Evolutionary conservation across 2,888 invertebrate species (phyloP).

Genomic region (Clusia tigrina): DNA sequence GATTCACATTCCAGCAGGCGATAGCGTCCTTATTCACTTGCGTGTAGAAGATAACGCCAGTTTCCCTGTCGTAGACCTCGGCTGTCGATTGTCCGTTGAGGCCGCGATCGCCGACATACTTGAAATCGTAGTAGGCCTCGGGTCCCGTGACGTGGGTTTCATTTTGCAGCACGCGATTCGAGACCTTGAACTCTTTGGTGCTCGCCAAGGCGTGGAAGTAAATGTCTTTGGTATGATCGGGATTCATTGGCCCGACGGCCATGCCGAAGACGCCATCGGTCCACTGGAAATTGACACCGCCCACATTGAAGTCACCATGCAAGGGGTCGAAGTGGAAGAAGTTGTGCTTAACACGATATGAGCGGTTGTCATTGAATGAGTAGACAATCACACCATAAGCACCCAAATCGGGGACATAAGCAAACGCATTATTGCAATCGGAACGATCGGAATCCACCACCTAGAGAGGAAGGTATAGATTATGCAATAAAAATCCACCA

Average conservation of each 20-base stretch:
- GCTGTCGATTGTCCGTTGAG: slow-evolving; percentile 77
- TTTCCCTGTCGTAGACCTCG: slow-evolving; percentile 74
- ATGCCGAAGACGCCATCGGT: slow-evolving; percentile 83
- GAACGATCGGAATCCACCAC: slow-evolving; percentile 74
- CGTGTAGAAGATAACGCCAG: slow-evolving; percentile 78
- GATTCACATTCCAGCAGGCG: slow-evolving; percentile 80
- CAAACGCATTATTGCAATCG: slow-evolving; percentile 78
- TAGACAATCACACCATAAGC: slow-evolving; percentile 81
- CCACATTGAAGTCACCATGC: slow-evolving; percentile 78
- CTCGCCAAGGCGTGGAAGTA: slow-evolving; percentile 86
- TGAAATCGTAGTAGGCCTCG: slow-evolving; percentile 75
- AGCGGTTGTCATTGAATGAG: slow-evolving; percentile 75
- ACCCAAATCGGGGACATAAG: slow-evolving; percentile 80
- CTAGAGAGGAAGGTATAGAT: slow-evolving; percentile 63
- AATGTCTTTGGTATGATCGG: slow-evolving; percentile 71
- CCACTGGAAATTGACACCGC: slow-evolving; percentile 85
- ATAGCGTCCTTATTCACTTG: slow-evolving; percentile 80
- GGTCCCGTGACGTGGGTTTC: slow-evolving; percentile 73
- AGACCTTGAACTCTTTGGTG: slow-evolving; percentile 81
- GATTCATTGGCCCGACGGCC: slow-evolving; percentile 71
- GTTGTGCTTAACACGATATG: slow-evolving; percentile 82
- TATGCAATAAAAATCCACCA: background rate
- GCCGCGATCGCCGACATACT: slow-evolving; percentile 77
- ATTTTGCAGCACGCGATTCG: slow-evolving; percentile 77
- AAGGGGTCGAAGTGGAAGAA: slow-evolving; percentile 86